Evolutionary conservation across 2,113 vertebrate genomes (phyloP), one percentile per base, ranked within the genome.

Genomic region (Benitochromis conjunctus): DNA sequence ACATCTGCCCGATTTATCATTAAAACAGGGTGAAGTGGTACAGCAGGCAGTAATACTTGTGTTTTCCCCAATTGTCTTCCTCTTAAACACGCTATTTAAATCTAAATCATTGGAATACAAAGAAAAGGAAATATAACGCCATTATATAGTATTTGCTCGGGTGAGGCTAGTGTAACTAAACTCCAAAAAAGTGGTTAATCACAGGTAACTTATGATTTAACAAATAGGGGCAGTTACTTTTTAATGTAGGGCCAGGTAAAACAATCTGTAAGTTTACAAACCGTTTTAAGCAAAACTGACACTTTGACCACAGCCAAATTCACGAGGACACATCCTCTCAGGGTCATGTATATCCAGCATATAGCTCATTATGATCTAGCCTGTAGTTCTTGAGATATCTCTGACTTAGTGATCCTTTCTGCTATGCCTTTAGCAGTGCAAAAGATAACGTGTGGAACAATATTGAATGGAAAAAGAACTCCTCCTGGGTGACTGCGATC

Each of bases 201-300:
- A 0, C 0, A 34, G 29, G 29, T 60, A 60, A 34, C 0, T 34
- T 60, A 19, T n/a, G 60, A 64, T 3, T 64, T n/a, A 64, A 64
- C 60, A 64, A 64, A 1, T 38, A 64, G 60, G n/a, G 31, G 31
- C 60, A 38, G 31, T 1, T n/a, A 38, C 60, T 64, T 38, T 36
- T 38, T 64, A 31, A 64, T 1, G 31, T 64, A 38, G 31, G 31
- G n/a, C 24, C 14, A 29, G 1, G 21, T 48, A 3, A 46, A 74
- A 74, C 14, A 18, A 48, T 6, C 14, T 0, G 5, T 74, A 5
- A 18, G 69, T n/a, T 76, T 76, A 51, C 1, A 26, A 76, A 31
- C 43, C 2, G 4, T 51, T 31, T 19, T 5, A 12, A n/a, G 6
- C 46, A 76, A 76, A 76, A 76, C 3, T 5, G 69, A 76, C 43